Conservation (phyloP, 2,113 vertebrate species). For the Pitta sordida region DNA sequence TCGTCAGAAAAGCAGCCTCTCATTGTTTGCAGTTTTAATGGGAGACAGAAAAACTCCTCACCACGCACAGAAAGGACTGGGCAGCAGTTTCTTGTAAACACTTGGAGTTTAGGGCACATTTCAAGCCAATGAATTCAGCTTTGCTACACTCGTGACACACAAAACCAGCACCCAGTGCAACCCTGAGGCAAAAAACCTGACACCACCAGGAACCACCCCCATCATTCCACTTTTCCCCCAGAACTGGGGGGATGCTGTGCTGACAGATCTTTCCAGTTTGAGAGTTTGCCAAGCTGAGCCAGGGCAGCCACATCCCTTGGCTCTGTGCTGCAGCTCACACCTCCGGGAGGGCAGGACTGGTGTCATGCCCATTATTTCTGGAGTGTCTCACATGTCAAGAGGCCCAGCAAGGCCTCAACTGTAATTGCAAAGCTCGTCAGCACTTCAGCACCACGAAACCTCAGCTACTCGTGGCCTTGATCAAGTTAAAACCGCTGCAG, state of each 20-base stretch:
- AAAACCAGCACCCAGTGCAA: neutral
- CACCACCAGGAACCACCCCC: neutral
- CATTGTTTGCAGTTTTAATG: neutral
- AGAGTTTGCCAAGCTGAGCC: neutral
- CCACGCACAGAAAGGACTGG: neutral
- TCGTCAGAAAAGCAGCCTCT: neutral
- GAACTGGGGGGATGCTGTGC: neutral
- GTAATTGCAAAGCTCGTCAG: neutral
- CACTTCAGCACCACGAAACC: neutral
- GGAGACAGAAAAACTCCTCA: neutral
- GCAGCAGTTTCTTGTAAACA: neutral
- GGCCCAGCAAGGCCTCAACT: neutral
- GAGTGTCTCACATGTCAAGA: neutral
- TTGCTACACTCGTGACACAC: neutral
- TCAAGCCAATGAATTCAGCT: neutral
- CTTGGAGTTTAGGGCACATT: neutral
- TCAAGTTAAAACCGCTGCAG: neutral
- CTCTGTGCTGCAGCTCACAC: neutral
- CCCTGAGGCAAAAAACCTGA: neutral
- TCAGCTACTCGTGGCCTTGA: neutral
- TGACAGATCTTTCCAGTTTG: neutral
- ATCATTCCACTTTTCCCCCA: neutral
- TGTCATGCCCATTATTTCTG: neutral
- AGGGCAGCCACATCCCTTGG: neutral
- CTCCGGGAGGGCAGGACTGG: neutral